Evolutionary conservation across 2,797 vertebrate species (phyloP).

Genomic region (Danio choprae): DNA sequence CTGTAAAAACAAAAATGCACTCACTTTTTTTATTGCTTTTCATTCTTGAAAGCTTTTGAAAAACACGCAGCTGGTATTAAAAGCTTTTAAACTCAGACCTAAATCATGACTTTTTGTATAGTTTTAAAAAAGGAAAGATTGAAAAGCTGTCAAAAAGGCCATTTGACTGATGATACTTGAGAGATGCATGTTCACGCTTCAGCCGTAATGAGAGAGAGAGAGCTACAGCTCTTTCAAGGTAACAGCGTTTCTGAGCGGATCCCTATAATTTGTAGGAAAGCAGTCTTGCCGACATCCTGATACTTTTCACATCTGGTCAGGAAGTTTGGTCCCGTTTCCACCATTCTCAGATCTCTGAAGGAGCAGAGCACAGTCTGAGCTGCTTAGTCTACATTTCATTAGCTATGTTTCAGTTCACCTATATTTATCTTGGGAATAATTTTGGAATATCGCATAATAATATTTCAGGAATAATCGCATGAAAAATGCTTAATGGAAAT

Average conservation of each 20-base stretch:
- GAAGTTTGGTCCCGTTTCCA: constrained; percentile 36
- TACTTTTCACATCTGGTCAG: constrained; percentile 58
- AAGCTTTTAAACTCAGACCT: not conserved
- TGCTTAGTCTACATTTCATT: not conserved
- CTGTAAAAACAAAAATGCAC: not conserved
- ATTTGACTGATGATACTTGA: not conserved
- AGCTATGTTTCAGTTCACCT: too few species aligned
- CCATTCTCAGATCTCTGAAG: constrained; percentile 15
- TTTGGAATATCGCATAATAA: too few species aligned
- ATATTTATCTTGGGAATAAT: too few species aligned
- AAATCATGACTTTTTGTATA: not conserved
- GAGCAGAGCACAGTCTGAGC: constrained; percentile 11
- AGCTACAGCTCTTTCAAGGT: constrained; percentile 37
- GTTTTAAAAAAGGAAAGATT: not conserved
- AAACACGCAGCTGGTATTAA: not conserved
- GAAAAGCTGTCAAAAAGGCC: not conserved
- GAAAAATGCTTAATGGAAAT: too few species aligned
- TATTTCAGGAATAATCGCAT: too few species aligned
- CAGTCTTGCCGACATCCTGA: constrained; percentile 37
- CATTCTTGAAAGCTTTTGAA: not conserved
- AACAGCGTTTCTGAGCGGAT: constrained; percentile 29
- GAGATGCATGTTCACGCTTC: not conserved
- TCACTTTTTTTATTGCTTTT: not conserved
- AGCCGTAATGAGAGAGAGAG: not conserved
- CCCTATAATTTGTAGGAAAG: constrained; percentile 33